Evolutionary conservation across 2,113 vertebrate species (phyloP).

Genomic region (Pelusios castaneus): DNA sequence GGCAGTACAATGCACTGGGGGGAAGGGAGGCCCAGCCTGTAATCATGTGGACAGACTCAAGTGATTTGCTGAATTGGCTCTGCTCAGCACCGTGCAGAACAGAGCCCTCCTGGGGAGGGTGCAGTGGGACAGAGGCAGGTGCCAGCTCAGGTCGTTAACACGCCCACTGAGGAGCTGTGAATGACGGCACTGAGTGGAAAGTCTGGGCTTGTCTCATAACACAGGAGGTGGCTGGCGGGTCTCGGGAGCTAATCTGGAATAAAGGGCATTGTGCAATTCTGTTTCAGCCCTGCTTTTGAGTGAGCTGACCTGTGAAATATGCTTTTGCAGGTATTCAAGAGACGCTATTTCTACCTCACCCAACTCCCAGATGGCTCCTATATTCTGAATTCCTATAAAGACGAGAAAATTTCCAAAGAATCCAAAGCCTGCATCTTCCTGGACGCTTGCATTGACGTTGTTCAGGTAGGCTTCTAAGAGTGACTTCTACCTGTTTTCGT

Average conservation of each 20-base stretch:
- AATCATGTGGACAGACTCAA: background rate
- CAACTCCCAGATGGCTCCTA: constrained; percentile 97
- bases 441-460: constrained; percentile 95
- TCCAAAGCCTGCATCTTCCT: constrained; percentile 97
- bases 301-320: background rate
- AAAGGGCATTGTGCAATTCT: background rate
- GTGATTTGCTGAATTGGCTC: background rate
- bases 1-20: background rate
- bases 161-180: background rate
- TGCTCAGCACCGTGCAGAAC: background rate
- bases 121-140: background rate
- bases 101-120: background rate
- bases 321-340: constrained; percentile 90
- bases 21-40: background rate
- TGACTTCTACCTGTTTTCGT: background rate
- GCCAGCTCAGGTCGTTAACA: background rate
- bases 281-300: background rate
- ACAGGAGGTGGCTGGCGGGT: background rate
- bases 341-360: constrained; percentile 95
- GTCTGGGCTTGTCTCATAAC: background rate
- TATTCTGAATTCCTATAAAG: constrained; percentile 97
- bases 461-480: constrained; percentile 81
- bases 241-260: background rate
- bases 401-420: constrained; percentile 96
- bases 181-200: background rate